phyloP scores from a whole-genome alignment of 2,888 invertebrate genomes.

The Phaedon cochleariae region DNA sequence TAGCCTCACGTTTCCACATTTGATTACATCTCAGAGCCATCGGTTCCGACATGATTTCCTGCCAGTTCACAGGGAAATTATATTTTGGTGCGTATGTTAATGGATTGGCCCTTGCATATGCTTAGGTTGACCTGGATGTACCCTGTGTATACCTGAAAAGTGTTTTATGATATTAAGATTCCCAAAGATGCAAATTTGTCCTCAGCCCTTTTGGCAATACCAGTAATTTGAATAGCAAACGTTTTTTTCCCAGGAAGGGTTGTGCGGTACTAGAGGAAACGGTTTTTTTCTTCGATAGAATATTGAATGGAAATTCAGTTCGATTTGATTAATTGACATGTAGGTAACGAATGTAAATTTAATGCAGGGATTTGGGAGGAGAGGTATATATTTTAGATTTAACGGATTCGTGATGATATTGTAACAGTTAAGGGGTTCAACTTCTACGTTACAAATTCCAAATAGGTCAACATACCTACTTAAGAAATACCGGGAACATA shows the following conservation, averaged over 20 bases:
- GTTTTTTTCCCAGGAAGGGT: conserved; percentile 42
- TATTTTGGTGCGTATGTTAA: conserved; percentile 22
- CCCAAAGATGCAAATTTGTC: conserved; percentile 61
- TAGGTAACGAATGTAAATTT: conserved; percentile 1
- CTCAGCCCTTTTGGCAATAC: conserved; percentile 50
- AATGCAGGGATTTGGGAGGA: background rate
- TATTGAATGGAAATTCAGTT: conserved; percentile 27
- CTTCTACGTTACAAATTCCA: background rate
- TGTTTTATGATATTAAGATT: conserved; percentile 59
- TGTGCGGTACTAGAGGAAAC: conserved; percentile 35
- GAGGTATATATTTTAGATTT: background rate
- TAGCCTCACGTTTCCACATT: conserved; percentile 47
- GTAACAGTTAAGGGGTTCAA: background rate
- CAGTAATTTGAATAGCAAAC: conserved; percentile 56
- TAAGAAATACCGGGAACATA: too few species aligned
- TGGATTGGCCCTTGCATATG: conserved; percentile 30
- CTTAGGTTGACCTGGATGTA: conserved; percentile 24
- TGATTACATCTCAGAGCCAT: conserved; percentile 31
- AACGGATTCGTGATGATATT: background rate
- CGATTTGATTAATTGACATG: conserved; percentile 15
- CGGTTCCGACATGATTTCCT: conserved; percentile 1
- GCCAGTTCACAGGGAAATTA: conserved; percentile 44
- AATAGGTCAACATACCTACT: background rate
- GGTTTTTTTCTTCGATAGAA: conserved; percentile 34
- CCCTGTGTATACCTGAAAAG: conserved; percentile 52